A percentile compares a stretch with the other conserved stretches of the same genome.
These are phyloP conservation scores for Erebia ligea DNA, from an alignment of 2,888 invertebrate genomes.

Conservation along the genomic window DNA sequence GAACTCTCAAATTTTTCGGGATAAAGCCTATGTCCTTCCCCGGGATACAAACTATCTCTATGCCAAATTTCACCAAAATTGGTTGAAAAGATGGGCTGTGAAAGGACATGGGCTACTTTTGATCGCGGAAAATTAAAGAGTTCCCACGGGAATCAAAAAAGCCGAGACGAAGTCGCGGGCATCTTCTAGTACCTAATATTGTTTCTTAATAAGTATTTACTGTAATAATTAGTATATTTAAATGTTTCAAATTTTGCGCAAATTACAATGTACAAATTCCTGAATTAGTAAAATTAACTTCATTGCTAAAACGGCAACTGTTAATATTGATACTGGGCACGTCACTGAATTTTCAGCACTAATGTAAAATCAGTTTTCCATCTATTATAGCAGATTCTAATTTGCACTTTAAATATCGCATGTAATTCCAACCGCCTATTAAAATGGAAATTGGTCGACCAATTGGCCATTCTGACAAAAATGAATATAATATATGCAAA, in stretches of 20 bases:
- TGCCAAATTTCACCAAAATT: no score
- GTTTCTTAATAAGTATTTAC: no score
- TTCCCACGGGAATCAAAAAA: no score
- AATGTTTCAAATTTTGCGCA: conserved; percentile 10
- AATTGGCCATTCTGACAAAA: conserved; percentile 36
- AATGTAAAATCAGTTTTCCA: conserved; percentile 40
- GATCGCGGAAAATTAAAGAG: no score
- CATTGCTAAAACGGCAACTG: conserved; percentile 28
- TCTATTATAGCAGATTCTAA: conserved; percentile 43
- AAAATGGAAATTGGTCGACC: conserved; percentile 40
- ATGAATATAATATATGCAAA: conserved; percentile 31
- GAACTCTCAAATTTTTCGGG: no score
- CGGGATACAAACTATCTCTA: no score
- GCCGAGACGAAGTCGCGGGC: no score
- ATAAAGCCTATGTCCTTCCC: no score
- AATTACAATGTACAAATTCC: conserved; percentile 16
- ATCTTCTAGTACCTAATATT: no score
- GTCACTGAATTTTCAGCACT: conserved; percentile 33
- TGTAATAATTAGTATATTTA: background rate
- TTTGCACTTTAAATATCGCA: conserved; percentile 44
- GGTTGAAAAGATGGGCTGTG: no score
- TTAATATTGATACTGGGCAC: conserved; percentile 33
- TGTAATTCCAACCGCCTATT: conserved; percentile 40
- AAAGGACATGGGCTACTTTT: no score
- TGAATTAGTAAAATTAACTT: conserved; percentile 28